Base-by-base conservation (phyloP, 2,113 vertebrate species). In the Rhegmatorhina hoffmannsi region DNA sequence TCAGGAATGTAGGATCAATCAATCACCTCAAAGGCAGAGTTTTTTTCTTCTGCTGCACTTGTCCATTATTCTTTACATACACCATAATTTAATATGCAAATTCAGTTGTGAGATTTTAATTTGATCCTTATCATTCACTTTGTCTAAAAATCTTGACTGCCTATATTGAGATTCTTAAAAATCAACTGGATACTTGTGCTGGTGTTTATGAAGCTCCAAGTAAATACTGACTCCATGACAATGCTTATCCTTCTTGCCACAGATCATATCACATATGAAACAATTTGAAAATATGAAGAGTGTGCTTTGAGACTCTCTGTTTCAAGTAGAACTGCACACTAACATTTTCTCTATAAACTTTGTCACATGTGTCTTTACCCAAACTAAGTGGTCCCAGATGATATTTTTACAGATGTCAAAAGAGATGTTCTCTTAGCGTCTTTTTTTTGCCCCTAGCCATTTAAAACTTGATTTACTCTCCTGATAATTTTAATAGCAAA, bases 401-500 rank as follows among this genome's bases (percentile, higher is more conserved):
- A 95, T 85, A 82, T 67, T 89, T 94, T 90, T 83, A 87, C 90
- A 87, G 62, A 95, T 76, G 68, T 20, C 52, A 77, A 74, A 75
- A 70, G 76, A 95, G 47, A 87, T 11, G 89, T 76, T 92, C 50
- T 67, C 38, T 94, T 86, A 72, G 36, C 81, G 97, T 94, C 38
- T 83, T 84, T 25, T 91, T 86, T 95, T 89, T 91, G 78, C 56
- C 15, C 33, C 63, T 12, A 31, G 66, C 31, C 64, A 56, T 96
- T 97, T 97, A 94, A 96, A 91, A 28, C 18, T 77, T 95, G 82
- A 97, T 98, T 97, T 96, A 97, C 81, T 96, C 28, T 89, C 31
- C 67, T 95, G 94, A 95, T 88, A 95, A 44, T 95, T 96, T 97
- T 96, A 97, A 94, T 63, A 96, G 80, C 66, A 58, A 90, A 94